phyloP scores from a whole-genome alignment of 2,888 invertebrate genomes.

The Sarcophaga subvicina region DNA sequence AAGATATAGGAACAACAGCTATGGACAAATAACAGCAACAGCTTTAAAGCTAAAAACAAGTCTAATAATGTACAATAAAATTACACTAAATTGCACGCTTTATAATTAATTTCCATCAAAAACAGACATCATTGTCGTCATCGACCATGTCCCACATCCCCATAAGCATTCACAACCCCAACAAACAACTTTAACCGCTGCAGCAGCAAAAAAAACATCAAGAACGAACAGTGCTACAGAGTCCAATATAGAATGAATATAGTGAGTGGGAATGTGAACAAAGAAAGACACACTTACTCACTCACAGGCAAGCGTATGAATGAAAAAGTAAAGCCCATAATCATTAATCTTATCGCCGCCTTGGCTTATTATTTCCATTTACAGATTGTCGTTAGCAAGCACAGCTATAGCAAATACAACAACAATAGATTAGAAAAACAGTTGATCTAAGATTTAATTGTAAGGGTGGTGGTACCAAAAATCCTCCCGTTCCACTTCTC shows the following conservation, averaged over 20 bases:
- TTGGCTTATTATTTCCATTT: constrained; percentile 81
- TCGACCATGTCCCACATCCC: constrained; percentile 15
- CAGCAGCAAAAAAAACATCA: constrained; percentile 12
- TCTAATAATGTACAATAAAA: constrained; percentile 69
- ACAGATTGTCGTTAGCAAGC: constrained; percentile 67
- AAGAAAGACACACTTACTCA: not conserved
- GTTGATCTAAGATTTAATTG: constrained; percentile 41
- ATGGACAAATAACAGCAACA: constrained; percentile 10
- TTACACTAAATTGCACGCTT: constrained; percentile 80
- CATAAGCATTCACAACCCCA: not conserved
- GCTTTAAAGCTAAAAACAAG: constrained; percentile 59
- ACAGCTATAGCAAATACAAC: constrained; percentile 39
- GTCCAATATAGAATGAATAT: not conserved
- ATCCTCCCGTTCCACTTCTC: not conserved
- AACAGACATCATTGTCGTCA: constrained; percentile 76
- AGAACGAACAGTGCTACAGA: constrained; percentile 26
- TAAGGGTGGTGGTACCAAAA: constrained; percentile 20
- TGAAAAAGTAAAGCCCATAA: constrained; percentile 76
- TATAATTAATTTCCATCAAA: constrained; percentile 81
- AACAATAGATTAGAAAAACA: constrained; percentile 31
- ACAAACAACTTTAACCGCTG: not conserved
- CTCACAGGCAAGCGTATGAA: constrained; percentile 21
- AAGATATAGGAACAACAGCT: constrained; percentile 13
- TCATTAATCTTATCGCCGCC: constrained; percentile 82
- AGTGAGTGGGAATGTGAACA: not conserved